Evolutionary conservation across 1,140 invertebrate genomes (phyloP), one percentile per base, ranked within the genome.

Genomic region (Eciton burchellii): DNA sequence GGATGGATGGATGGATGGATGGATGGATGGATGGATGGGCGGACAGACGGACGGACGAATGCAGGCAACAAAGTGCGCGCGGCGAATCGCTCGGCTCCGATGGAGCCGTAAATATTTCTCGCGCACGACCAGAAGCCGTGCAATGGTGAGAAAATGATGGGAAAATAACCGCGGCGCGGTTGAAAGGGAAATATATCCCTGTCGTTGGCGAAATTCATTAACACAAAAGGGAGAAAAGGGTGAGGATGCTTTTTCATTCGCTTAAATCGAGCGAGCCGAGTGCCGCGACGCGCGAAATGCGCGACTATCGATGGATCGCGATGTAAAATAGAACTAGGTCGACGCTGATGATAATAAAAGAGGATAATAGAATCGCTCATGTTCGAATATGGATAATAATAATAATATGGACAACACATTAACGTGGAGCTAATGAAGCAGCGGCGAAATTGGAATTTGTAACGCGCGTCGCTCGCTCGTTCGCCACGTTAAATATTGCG

Each of bases 321-420:
- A 43, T 66, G 52, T 57, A 52, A 29, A 19, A 54, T 35, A 35
- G 21, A 54, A 65, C n/a, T 14, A 35, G 11, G 19, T 54, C 6
- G 6, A 35, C 26, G n/a, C 14, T 43, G 16, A 41, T 66, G 24
- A 65, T 76, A 77, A 41, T 65, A 76, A 54, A 77, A 9, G 0
- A 0, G 3, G 3, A 19, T 66, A 77, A 77, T 77, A 77, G 16
- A 68, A 77, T 77, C 11, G 21, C 4, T 26, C 14, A 43, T 66
- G 29, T 68, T 77, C 3, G 49, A 68, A 77, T 77, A 47, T 35
- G 35, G 35, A 35, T 35, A 35, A 35, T 35, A 35, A 35, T 35
- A 35, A 6, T 35, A 35, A 35, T 54, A 63, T 77, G 19, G 72
- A 49, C 66, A 77, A 77, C 54, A 5, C 60, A 66, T 77, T 77